Evolutionary conservation across 1,140 invertebrate species (phyloP).

Genomic region (Berghia stephanieae): DNA sequence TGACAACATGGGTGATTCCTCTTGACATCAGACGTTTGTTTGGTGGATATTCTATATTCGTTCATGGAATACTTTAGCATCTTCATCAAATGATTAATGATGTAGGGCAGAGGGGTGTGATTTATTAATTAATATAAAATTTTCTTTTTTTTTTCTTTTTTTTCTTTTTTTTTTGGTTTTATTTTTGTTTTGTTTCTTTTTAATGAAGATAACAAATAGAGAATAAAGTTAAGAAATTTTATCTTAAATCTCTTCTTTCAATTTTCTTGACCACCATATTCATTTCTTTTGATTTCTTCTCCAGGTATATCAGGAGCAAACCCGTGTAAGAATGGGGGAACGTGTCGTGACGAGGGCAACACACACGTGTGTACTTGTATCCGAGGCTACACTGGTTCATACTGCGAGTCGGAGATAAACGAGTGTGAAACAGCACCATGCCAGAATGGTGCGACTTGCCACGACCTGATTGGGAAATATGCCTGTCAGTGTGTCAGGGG

Average conservation of each 20-base stretch:
- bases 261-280: not conserved
- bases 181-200: not conserved
- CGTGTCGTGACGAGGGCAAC: conserved; percentile 79
- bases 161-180: not conserved
- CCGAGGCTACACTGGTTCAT: conserved; percentile 75
- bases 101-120: too few species aligned
- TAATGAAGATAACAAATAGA: not conserved
- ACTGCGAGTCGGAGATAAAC: conserved; percentile 92
- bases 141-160: not conserved
- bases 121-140: too few species aligned
- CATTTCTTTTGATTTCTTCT: conserved; percentile 21
- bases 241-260: too few species aligned
- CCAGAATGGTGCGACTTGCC: conserved; percentile 90
- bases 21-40: too few species aligned
- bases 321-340: conserved; percentile 88
- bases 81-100: too few species aligned
- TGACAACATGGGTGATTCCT: too few species aligned
- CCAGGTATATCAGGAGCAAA: conserved; percentile 70
- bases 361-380: conserved; percentile 54
- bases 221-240: too few species aligned
- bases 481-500: conserved; percentile 73
- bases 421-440: conserved; percentile 87
- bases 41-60: too few species aligned
- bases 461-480: conserved; percentile 91
- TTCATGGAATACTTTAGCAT: too few species aligned